Percentiles rank a stretch among this genome's conserved stretches.
Conservation (phyloP, 1,140 invertebrate genomes). For the Aphis gossypii region DNA sequence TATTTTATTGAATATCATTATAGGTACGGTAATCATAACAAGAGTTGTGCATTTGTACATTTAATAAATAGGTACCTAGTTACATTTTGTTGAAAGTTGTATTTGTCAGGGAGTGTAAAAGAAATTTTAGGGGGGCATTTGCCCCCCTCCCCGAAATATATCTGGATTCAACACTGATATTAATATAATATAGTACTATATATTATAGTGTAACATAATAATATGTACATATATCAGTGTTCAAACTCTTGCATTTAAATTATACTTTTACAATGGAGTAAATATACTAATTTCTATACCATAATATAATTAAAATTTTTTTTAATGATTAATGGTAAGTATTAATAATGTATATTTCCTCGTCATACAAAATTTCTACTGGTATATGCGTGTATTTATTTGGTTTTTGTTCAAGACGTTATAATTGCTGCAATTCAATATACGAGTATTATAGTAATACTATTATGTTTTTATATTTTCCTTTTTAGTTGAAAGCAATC, state of each 20-base stretch:
- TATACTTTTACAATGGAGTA: background rate
- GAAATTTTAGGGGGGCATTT: too few species aligned
- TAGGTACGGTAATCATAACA: too few species aligned
- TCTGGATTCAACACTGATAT: too few species aligned
- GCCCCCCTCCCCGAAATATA: too few species aligned
- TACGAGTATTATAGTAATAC: too few species aligned
- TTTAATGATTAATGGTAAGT: background rate
- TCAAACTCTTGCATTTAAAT: background rate
- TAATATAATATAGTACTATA: too few species aligned
- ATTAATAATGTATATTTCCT: background rate
- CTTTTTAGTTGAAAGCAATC: slow-evolving; percentile 25
- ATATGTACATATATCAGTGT: background rate
- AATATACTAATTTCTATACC: background rate
- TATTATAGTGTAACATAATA: too few species aligned
- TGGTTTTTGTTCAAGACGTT: background rate
- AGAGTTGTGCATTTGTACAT: too few species aligned
- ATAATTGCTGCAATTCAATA: background rate
- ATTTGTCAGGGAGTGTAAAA: too few species aligned
- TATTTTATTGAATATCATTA: too few species aligned
- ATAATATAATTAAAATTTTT: background rate
- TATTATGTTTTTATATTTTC: background rate
- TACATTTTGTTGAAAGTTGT: too few species aligned
- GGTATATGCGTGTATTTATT: background rate
- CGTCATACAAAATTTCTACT: background rate
- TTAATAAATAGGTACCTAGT: too few species aligned